Conservation (phyloP, 1,140 invertebrate genomes). For the Caenorhabditis latens region DNA sequence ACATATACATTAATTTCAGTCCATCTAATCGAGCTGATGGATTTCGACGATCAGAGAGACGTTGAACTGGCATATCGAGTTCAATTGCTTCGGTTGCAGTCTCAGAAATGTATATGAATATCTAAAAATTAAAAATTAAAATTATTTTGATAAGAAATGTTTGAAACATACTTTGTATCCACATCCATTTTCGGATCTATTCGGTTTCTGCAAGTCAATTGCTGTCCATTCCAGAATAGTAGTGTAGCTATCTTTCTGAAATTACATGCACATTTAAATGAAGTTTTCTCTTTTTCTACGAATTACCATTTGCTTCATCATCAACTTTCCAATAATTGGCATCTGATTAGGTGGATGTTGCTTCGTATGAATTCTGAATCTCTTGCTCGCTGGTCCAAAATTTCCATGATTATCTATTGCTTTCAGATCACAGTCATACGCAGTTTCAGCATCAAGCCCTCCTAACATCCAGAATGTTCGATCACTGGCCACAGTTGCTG, state of each 20-base stretch:
- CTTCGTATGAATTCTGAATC: conserved; percentile 36
- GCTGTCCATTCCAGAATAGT: conserved; percentile 62
- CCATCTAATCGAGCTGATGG: conserved; percentile 63
- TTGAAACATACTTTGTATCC: conserved; percentile 54
- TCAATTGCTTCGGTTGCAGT: conserved; percentile 57
- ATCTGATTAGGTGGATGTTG: conserved; percentile 22
- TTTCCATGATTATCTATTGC: conserved; percentile 58
- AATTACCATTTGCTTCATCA: conserved; percentile 55
- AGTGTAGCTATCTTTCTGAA: conserved; percentile 59
- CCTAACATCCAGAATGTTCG: conserved; percentile 57
- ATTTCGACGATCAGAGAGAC: conserved; percentile 57
- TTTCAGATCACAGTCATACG: conserved; percentile 58
- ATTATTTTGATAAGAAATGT: not conserved
- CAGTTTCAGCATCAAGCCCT: conserved; percentile 56
- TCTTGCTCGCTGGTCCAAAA: conserved; percentile 50
- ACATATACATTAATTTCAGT: conserved; percentile 63
- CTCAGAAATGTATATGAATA: conserved; percentile 64
- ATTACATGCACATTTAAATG: not conserved
- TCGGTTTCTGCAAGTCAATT: conserved; percentile 56
- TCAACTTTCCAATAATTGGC: conserved; percentile 44
- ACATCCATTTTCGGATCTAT: conserved; percentile 47
- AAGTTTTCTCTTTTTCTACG: not conserved
- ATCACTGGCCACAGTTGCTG: conserved; percentile 42
- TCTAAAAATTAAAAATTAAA: not conserved
- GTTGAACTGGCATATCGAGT: conserved; percentile 52